These are phyloP conservation scores for Petaurus breviceps DNA, from an alignment of 2,113 vertebrate genomes.

Conservation along the genomic window DNA sequence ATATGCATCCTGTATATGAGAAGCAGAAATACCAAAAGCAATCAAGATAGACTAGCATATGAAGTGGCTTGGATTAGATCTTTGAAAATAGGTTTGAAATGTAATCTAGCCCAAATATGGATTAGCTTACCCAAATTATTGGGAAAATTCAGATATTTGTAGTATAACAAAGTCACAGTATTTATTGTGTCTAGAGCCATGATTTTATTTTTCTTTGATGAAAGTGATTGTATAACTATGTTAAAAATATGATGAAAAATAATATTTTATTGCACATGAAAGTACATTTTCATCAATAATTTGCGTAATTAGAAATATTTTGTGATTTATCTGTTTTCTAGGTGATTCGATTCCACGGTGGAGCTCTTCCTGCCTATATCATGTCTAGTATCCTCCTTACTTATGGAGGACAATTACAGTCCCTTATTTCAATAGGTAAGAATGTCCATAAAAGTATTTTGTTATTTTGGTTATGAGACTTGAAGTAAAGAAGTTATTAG, in stretches of 20 bases:
- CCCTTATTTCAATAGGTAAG: slow-evolving; percentile 86
- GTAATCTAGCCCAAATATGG: background rate
- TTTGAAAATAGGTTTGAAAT: background rate
- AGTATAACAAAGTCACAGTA: background rate
- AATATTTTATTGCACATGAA: background rate
- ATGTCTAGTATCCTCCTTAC: slow-evolving; percentile 91
- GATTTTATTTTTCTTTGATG: background rate
- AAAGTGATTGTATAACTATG: background rate
- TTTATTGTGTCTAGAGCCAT: slow-evolving; percentile 42
- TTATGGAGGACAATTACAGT: slow-evolving; percentile 90
- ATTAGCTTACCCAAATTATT: slow-evolving; percentile 8
- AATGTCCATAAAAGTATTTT: background rate
- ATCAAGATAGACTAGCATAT: background rate
- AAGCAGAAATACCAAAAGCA: background rate
- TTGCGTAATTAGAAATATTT: background rate
- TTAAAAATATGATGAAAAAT: slow-evolving; percentile 20
- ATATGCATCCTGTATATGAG: background rate
- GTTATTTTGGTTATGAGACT: background rate
- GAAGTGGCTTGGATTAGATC: background rate
- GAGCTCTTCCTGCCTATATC: slow-evolving; percentile 90
- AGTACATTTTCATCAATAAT: background rate
- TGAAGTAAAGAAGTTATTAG: background rate
- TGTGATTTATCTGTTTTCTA: slow-evolving; percentile 78
- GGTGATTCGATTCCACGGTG: slow-evolving; percentile 93
- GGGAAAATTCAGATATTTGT: slow-evolving; percentile 35